Percentiles rank a stretch among this genome's conserved stretches.
phyloP scores from a whole-genome alignment of 2,113 vertebrate genomes.

The Atractosteus spatula region DNA sequence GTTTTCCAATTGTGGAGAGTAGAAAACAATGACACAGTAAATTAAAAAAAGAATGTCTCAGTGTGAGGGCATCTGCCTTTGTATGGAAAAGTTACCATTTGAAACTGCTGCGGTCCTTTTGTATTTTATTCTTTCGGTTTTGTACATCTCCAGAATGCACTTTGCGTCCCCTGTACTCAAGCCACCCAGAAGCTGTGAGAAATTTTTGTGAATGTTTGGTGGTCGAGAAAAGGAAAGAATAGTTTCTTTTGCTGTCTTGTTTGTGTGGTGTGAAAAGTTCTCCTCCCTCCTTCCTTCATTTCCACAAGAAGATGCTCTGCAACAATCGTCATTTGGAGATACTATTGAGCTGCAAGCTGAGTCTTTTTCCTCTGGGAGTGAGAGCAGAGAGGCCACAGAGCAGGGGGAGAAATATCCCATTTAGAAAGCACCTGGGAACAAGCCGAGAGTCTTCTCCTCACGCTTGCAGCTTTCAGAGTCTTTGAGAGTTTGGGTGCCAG shows the following conservation, averaged over 20 bases:
- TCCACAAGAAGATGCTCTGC: conserved; percentile 25
- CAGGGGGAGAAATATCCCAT: background rate
- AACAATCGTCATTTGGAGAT: background rate
- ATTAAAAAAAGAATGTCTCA: no score
- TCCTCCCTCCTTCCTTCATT: conserved; percentile 1
- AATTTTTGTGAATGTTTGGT: background rate
- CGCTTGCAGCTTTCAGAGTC: background rate
- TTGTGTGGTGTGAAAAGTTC: no score
- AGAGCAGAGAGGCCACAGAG: background rate
- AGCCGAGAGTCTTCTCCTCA: conserved; percentile 7
- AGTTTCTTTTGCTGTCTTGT: background rate
- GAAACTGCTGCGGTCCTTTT: no score
- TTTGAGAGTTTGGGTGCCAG: no score
- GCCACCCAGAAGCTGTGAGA: conserved; percentile 5
- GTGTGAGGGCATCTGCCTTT: no score
- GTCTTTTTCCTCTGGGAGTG: background rate
- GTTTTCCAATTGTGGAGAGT: no score
- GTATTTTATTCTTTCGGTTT: background rate
- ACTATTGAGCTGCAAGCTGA: background rate
- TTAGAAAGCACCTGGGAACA: conserved; percentile 15
- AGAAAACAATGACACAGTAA: no score
- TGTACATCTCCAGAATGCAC: background rate
- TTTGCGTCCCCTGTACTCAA: background rate
- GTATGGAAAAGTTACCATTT: no score
- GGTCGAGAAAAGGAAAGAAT: background rate